Base-by-base conservation (phyloP, 2,113 vertebrate species). In the Cynocephalus volans region DNA sequence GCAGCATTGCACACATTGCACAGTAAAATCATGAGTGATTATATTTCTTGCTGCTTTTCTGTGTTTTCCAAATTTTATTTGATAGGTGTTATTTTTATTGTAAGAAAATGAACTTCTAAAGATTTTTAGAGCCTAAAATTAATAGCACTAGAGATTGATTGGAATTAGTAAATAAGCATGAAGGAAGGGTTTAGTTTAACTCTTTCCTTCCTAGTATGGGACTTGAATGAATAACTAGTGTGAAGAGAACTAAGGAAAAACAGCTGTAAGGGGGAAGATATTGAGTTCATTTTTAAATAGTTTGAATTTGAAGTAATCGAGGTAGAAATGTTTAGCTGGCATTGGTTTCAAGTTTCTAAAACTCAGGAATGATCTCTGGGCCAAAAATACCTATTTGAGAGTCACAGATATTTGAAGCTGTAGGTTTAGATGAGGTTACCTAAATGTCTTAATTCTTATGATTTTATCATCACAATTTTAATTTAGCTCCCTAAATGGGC, bases 281-380 rank as follows among this genome's bases (percentile, higher is more conserved):
- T 3, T 90, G 48, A 88, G 8, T 90, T 79, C 73, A 54, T 21
- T 83, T 90, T 21, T 64, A 24, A 70, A 77, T 23, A 10, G 21
- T 77, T 76, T n/a, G 21, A 70, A 82, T 67, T 79, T 84, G 31
- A 95, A 88, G 11, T 36, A 31, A 7, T 52, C 67, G 33, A 67
- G 10, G 10, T 62, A 88, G 24, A 87, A 77, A 50, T 87, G 14
- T 77, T 31, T 65, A 69, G 33, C 5, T 69, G 6, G 21, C n/a
- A 92, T 41, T 79, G 36, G 33, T 88, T 79, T 79, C 33, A 90
- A 41, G 26, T 48, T 76, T 90, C 33, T 82, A 69, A 70, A 95
- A 82, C 36, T 85, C 19, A 70, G 6, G 81, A 93, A 81, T 31
- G n/a, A 88, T 2, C 11, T 54, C 11, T 88, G 54, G 14, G 19